Evolutionary conservation across 1,140 invertebrate species (phyloP).

Genomic region (Hyposmocoma kahamanoa): DNA sequence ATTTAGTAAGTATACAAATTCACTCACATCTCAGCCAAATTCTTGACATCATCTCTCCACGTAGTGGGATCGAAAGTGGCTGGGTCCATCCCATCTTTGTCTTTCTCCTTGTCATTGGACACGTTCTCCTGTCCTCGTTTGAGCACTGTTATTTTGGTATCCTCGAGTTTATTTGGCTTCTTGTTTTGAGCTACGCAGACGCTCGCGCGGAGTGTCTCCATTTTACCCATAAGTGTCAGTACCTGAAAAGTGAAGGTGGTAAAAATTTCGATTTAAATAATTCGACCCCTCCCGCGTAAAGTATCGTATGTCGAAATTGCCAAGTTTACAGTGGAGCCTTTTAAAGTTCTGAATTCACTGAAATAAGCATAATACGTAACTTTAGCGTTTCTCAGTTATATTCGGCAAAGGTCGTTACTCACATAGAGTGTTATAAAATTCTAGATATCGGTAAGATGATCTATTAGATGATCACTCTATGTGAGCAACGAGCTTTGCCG

Average conservation of each 20-base stretch:
- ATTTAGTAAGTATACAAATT: slow-evolving; percentile 5
- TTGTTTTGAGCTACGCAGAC: slow-evolving; percentile 53
- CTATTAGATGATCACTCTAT: no score
- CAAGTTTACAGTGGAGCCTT: no score
- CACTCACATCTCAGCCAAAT: slow-evolving; percentile 38
- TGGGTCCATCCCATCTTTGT: slow-evolving; percentile 24
- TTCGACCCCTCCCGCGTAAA: no score
- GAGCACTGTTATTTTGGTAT: slow-evolving; percentile 52
- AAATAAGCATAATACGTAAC: no score
- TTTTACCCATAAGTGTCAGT: slow-evolving; percentile 80
- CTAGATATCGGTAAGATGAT: no score
- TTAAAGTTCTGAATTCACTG: no score
- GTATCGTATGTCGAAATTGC: no score
- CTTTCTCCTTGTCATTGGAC: slow-evolving; percentile 27
- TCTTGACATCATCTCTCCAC: slow-evolving; percentile 50
- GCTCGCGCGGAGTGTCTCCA: slow-evolving; percentile 69
- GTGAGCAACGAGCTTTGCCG: no score
- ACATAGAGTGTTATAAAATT: no score
- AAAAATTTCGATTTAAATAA: neutral
- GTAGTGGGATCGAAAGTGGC: slow-evolving; percentile 38
- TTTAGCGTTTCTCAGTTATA: no score
- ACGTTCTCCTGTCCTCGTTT: slow-evolving; percentile 48
- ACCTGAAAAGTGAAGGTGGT: slow-evolving; percentile 64
- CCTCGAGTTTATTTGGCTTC: slow-evolving; percentile 41
- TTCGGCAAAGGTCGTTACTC: no score